Evolutionary conservation across 2,888 invertebrate species (phyloP).

Genomic region (Thera obeliscata): DNA sequence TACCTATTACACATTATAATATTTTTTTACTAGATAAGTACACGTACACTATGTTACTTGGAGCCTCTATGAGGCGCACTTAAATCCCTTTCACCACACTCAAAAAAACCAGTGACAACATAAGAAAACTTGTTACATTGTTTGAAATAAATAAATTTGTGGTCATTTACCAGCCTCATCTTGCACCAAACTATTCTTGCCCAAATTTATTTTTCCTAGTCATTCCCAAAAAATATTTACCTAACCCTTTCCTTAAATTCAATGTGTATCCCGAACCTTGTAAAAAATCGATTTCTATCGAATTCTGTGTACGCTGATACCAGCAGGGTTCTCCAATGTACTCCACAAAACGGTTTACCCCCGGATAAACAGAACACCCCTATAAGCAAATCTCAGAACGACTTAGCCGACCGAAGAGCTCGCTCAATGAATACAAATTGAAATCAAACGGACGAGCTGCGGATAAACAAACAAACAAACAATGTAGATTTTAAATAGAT

Average conservation of each 20-base stretch:
- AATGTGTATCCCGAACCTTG: not conserved
- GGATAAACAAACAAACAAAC: constrained; percentile 8
- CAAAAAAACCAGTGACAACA: too few species aligned
- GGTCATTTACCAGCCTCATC: too few species aligned
- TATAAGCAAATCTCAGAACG: constrained; percentile 28
- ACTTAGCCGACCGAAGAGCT: constrained; percentile 19
- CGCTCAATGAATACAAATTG: constrained; percentile 41
- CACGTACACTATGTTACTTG: too few species aligned
- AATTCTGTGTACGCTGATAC: not conserved
- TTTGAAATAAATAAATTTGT: too few species aligned
- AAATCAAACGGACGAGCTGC: constrained; percentile 28
- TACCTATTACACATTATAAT: too few species aligned
- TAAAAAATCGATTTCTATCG: not conserved
- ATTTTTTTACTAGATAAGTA: too few species aligned
- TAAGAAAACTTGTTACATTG: too few species aligned
- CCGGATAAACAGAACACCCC: constrained; percentile 20
- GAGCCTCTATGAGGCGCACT: too few species aligned
- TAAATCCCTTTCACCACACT: too few species aligned
- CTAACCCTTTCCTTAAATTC: not conserved
- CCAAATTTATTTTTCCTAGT: too few species aligned
- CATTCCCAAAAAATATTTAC: not conserved
- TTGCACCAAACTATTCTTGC: too few species aligned
- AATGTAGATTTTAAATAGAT: not conserved
- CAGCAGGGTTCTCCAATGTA: constrained; percentile 6
- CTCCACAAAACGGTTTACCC: constrained; percentile 25